Evolutionary conservation across 2,113 vertebrate species (phyloP), one percentile per base, ranked within the genome.

Genomic region (Capreolus pygargus): DNA sequence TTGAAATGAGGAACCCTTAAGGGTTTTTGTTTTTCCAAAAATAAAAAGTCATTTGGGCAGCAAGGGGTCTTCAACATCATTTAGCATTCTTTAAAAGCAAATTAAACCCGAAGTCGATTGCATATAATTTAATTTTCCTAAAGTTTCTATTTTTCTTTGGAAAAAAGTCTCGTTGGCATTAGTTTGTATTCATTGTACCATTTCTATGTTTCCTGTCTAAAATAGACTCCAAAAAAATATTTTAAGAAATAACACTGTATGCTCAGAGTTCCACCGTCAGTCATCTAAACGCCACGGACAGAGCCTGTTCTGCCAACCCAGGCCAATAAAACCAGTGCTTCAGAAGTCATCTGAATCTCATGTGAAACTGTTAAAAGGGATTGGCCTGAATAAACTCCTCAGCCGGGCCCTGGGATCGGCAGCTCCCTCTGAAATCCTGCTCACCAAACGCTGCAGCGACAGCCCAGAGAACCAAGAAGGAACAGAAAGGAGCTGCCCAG

Each of bases 101-200:
- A 88, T 61, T 58, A 83, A 83, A 36, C 33, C 39, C 58, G 45
- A 93, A 5, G 43, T 0, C 27, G 1, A 57, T 1, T 17, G 30
- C 82, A 60, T 19, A n/a, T 43, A 43, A 82, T 89, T 91, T 76
- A 74, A 82, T 14, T 82, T 89, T 36, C n/a, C 61, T 79, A 64
- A 92, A 88, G 91, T 45, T 47, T 27, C 50, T 6, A 54, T 30
- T 85, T 87, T 64, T 74, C 61, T 74, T 54, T 87, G 54, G 14
- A 64, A 93, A 97, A 95, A 96, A 92, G 93, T 84, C 50, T 74
- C 74, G 45, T 57, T n/a, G 19, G n/a, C 45, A 45, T 47, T 45
- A 58, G 45, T 84, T 55, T 79, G 60, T 76, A 60, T 25, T 61
- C 54, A 19, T 1, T 60, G 9, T 52, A 61, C 64, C 11, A 13